Conservation (phyloP, 1,140 invertebrate genomes). For the Diorhabda carinulata region DNA sequence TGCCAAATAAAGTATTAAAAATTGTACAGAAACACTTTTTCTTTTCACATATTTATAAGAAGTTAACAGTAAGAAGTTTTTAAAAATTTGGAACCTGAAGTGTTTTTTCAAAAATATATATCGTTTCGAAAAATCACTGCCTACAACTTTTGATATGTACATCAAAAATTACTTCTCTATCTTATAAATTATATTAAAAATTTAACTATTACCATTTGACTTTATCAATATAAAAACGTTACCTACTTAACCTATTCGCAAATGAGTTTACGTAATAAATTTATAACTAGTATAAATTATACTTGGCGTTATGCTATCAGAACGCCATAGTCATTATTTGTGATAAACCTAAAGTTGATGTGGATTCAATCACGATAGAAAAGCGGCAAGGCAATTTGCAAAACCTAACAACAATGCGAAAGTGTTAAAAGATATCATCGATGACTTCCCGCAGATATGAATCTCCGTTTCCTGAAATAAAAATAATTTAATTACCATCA, state of each 20-base stretch:
- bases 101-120: conserved; percentile 24
- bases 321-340: conserved; percentile 20
- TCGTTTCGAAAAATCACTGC: conserved; percentile 25
- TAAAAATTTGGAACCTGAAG: conserved; percentile 5
- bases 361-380: conserved; percentile 34
- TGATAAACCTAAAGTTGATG: conserved; percentile 23
- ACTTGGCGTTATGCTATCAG: conserved; percentile 27
- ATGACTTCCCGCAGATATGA: conserved; percentile 61
- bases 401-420: conserved; percentile 31
- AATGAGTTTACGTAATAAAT: conserved; percentile 29
- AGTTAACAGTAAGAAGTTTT: background rate
- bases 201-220: conserved; percentile 40
- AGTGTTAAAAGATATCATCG: conserved; percentile 28
- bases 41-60: background rate
- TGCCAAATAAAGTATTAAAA: background rate
- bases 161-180: conserved; percentile 40
- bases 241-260: conserved; percentile 24
- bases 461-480: conserved; percentile 64
- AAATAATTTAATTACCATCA: too few species aligned
- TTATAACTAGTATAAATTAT: conserved; percentile 32
- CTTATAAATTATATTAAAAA: conserved; percentile 44
- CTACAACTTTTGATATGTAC: conserved; percentile 37
- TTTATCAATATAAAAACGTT: conserved; percentile 30
- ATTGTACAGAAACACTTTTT: background rate
- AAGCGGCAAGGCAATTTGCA: conserved; percentile 29